These are phyloP conservation scores for Nyctereutes procyonoides DNA, from an alignment of 2,113 vertebrate genomes.

Conservation along the genomic window DNA sequence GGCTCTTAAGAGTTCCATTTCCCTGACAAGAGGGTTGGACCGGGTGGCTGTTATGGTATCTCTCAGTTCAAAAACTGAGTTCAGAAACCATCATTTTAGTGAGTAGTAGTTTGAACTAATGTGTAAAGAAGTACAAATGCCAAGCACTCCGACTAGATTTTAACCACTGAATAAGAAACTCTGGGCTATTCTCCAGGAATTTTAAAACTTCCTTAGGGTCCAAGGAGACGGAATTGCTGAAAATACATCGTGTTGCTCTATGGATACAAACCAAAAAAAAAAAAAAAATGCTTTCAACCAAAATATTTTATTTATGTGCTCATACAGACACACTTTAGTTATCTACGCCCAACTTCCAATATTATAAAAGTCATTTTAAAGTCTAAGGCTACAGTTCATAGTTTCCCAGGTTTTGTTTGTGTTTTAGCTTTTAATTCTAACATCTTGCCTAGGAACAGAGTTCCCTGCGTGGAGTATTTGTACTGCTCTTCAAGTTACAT, in stretches of 20 bases:
- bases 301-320: slow-evolving; percentile 5
- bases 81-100: neutral
- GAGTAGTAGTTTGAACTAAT: neutral
- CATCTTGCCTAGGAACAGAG: neutral
- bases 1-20: neutral
- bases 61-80: neutral
- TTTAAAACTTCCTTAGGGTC: neutral
- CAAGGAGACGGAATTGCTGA: neutral
- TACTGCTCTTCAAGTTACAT: neutral
- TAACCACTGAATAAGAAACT: slow-evolving; percentile 14
- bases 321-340: neutral
- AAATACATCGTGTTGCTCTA: neutral
- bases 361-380: slow-evolving; percentile 20
- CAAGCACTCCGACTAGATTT: neutral
- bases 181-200: slow-evolving; percentile 34
- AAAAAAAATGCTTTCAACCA: neutral
- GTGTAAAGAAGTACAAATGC: neutral
- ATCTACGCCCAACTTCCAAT: neutral
- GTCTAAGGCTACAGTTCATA: neutral
- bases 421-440: neutral
- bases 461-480: neutral
- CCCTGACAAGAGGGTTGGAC: neutral
- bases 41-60: too few species aligned
- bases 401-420: neutral
- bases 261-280: slow-evolving; percentile 23